Percentiles rank a stretch among this genome's conserved stretches.
Evolutionary conservation across 2,888 invertebrate species (phyloP).

Genomic region (Eristalinus aeneus): DNA sequence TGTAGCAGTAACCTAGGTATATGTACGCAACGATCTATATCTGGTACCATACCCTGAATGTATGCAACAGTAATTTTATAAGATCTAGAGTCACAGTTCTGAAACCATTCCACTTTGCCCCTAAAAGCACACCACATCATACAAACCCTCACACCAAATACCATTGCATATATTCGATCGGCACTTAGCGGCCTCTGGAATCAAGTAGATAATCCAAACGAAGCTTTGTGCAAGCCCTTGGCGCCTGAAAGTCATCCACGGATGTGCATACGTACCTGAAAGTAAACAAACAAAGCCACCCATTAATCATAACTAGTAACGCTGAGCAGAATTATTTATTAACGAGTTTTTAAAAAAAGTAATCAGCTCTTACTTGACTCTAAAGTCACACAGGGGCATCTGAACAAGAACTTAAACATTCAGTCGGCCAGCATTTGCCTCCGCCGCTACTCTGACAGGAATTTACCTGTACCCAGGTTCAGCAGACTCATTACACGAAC

Average conservation of each 20-base stretch:
- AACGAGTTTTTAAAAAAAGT: background rate
- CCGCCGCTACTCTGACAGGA: background rate
- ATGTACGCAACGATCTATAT: too few relatives aligned
- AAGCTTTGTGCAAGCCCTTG: background rate
- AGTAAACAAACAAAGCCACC: constrained; percentile 34
- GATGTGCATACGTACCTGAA: constrained; percentile 51
- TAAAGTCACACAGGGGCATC: constrained; percentile 3
- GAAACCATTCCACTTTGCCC: too few relatives aligned
- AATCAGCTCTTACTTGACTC: background rate
- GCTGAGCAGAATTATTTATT: background rate
- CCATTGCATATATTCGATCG: background rate
- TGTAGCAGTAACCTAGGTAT: too few relatives aligned
- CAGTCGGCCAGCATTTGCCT: constrained; percentile 17
- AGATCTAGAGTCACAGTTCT: too few relatives aligned
- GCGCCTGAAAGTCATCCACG: background rate
- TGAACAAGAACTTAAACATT: constrained; percentile 43
- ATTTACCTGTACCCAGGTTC: background rate
- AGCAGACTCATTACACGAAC: constrained; percentile 39
- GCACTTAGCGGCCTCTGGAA: too few relatives aligned
- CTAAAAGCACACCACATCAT: background rate
- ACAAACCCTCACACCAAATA: background rate
- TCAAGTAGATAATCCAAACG: too few relatives aligned
- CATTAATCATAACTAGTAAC: constrained; percentile 27
- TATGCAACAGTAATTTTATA: too few relatives aligned
- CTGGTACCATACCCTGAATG: too few relatives aligned